A percentile compares a stretch with the other conserved stretches of the same genome.
These are phyloP conservation scores for Hydrotaea diabolus DNA, from an alignment of 2,888 invertebrate genomes.

Conservation along the genomic window DNA sequence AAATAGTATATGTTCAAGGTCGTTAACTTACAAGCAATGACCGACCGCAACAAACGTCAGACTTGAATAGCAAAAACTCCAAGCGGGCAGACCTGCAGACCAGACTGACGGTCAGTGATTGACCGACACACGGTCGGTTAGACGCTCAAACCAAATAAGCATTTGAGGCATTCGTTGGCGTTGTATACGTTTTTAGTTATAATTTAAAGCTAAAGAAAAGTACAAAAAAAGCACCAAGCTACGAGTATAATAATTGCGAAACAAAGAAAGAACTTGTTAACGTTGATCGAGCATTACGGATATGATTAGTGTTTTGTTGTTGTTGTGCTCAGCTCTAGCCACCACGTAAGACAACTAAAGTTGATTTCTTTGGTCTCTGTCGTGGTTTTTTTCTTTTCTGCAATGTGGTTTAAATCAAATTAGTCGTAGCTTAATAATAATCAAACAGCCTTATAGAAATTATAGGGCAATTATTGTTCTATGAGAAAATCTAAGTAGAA, in stretches of 20 bases:
- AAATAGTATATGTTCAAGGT: conserved; percentile 57
- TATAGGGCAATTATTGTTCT: conserved; percentile 40
- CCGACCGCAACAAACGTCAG: conserved; percentile 43
- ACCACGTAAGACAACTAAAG: background rate
- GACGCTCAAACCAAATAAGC: background rate
- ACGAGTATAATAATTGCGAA: conserved; percentile 17
- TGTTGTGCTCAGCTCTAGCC: no score
- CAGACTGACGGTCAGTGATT: background rate
- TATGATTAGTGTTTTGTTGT: conserved; percentile 35
- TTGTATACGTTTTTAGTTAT: conserved; percentile 3
- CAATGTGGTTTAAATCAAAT: conserved; percentile 39
- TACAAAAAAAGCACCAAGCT: conserved; percentile 12
- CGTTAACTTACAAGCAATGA: conserved; percentile 53
- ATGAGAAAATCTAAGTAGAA: background rate
- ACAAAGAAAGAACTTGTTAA: conserved; percentile 47
- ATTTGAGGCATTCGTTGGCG: conserved; percentile 27
- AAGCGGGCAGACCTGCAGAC: background rate
- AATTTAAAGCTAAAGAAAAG: background rate
- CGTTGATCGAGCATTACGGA: conserved; percentile 45
- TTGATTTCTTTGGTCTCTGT: conserved; percentile 5
- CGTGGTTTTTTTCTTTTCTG: conserved; percentile 14
- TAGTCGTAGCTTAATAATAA: conserved; percentile 8
- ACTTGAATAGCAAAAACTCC: background rate
- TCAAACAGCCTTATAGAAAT: conserved; percentile 45
- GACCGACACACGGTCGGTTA: background rate